These are phyloP conservation scores for Cynaeus angustus DNA, from an alignment of 2,888 invertebrate species.

Conservation along the genomic window DNA sequence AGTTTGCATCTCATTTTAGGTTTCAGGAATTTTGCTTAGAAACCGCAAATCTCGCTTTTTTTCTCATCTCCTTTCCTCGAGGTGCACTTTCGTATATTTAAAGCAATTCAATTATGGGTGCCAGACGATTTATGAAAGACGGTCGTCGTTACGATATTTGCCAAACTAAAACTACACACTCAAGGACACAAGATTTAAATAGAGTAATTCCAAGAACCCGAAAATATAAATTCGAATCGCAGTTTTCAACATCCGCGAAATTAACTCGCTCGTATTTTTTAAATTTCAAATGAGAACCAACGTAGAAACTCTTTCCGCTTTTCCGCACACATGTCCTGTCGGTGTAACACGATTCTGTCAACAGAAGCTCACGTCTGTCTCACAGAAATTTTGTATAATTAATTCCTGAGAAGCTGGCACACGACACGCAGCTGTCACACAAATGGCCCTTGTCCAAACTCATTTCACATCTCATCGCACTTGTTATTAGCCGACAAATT, in stretches of 20 bases:
- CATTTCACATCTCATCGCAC: conserved; percentile 67
- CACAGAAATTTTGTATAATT: conserved; percentile 42
- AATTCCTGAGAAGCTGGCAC: conserved; percentile 48
- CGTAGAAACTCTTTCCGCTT: not conserved
- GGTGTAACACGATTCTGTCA: conserved; percentile 38
- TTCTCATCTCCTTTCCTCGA: no score
- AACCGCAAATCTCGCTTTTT: no score
- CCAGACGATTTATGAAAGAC: conserved; percentile 55
- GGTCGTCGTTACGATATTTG: conserved; percentile 51
- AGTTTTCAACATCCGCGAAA: conserved; percentile 2
- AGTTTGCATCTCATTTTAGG: no score
- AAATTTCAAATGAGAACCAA: no score
- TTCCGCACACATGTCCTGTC: conserved; percentile 2
- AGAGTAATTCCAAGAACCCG: conserved; percentile 44
- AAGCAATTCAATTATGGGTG: conserved; percentile 45
- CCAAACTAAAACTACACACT: conserved; percentile 52
- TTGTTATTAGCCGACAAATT: conserved; percentile 57
- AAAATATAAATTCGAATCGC: conserved; percentile 9
- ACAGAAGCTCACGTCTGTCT: conserved; percentile 31
- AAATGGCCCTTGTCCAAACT: conserved; percentile 69
- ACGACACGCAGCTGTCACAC: conserved; percentile 63
- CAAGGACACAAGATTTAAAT: conserved; percentile 50
- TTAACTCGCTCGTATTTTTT: not conserved
- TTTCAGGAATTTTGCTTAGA: no score
- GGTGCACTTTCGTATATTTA: conserved; percentile 42